Conservation (phyloP, 2,888 invertebrate species). For the Cristatella mucedo region DNA sequence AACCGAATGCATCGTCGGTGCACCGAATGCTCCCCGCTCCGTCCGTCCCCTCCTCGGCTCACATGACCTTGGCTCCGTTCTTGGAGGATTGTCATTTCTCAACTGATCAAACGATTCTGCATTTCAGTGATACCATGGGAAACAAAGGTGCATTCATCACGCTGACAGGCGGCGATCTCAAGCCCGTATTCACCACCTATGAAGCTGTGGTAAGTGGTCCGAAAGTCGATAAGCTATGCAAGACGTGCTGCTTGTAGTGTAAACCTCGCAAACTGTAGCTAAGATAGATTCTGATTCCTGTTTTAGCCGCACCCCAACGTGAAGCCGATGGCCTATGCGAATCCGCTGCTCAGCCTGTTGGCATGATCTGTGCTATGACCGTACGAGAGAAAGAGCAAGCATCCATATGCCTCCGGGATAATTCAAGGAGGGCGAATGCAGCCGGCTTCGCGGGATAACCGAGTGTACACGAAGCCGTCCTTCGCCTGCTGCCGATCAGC, state of each 20-base stretch:
- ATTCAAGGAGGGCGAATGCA: no score
- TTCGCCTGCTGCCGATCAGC: no score
- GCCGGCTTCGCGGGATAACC: no score
- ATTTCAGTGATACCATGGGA: constrained; percentile 87
- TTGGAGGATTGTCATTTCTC: neutral
- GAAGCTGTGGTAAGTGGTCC: constrained; percentile 69
- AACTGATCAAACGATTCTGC: no score
- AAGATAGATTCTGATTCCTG: constrained; percentile 20
- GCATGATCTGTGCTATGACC: neutral
- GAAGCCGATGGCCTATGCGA: constrained; percentile 92
- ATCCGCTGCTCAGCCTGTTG: constrained; percentile 13
- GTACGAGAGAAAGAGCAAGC: no score
- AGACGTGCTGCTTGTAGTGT: neutral
- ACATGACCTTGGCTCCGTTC: no score
- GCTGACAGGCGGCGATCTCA: constrained; percentile 68
- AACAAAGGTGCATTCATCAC: constrained; percentile 96
- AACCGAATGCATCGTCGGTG: no score
- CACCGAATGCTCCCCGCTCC: no score
- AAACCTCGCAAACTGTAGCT: neutral
- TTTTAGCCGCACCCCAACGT: constrained; percentile 88
- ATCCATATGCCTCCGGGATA: no score
- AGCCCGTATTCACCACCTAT: constrained; percentile 75
- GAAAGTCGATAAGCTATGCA: neutral
- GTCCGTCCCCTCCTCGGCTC: no score
- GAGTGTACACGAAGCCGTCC: no score